These are phyloP conservation scores for Deroptyus accipitrinus DNA, from an alignment of 2,113 vertebrate species.

Conservation along the genomic window DNA sequence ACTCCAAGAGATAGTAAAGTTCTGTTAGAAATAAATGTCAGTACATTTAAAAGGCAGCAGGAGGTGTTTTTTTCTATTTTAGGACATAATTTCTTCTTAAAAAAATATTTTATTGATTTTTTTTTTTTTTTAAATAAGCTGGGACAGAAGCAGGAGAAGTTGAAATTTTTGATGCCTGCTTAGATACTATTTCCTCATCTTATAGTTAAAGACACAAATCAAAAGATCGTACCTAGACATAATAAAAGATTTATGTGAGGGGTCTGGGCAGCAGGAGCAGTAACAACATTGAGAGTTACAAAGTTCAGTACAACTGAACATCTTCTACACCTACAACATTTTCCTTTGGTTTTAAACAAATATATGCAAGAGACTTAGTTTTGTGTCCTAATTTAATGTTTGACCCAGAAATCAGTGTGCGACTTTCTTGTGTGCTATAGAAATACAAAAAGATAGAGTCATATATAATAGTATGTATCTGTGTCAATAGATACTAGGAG, in stretches of 20 bases:
- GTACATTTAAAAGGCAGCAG: background rate
- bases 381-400: background rate
- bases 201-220: background rate
- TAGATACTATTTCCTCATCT: background rate
- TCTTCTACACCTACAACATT: background rate
- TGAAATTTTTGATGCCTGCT: background rate
- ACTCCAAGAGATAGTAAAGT: background rate
- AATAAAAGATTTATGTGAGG: background rate
- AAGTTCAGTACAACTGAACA: background rate
- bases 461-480: background rate
- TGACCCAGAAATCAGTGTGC: background rate
- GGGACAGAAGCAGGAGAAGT: background rate
- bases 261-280: background rate
- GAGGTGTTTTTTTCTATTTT: background rate
- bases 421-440: background rate
- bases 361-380: background rate
- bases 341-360: background rate
- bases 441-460: background rate
- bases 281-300: background rate
- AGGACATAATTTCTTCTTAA: background rate
- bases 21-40: background rate
- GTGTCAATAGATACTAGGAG: background rate
- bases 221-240: background rate
- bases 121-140: background rate
- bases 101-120: background rate